phyloP scores from a whole-genome alignment of 2,888 invertebrate species.

The Drosophila neonasuta region DNA sequence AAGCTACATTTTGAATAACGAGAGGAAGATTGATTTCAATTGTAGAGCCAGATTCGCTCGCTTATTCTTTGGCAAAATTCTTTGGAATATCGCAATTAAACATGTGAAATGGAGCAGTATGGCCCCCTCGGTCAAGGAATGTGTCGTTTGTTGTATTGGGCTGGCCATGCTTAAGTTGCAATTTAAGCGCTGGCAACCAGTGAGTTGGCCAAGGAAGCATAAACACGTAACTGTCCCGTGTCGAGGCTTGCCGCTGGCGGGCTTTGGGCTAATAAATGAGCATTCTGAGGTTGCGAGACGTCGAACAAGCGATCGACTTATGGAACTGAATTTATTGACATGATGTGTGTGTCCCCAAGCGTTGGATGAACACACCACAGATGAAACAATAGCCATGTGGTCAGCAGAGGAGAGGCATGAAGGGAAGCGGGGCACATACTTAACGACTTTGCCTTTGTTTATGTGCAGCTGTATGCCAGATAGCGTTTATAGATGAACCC shows the following conservation, averaged over 20 bases:
- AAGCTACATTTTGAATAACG: too few relatives aligned
- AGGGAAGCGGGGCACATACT: constrained; percentile 46
- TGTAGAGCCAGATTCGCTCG: too few relatives aligned
- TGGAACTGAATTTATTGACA: constrained; percentile 63
- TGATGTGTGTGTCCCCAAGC: constrained; percentile 55
- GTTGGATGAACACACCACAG: constrained; percentile 54
- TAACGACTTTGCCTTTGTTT: constrained; percentile 67
- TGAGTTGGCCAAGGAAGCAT: constrained; percentile 15
- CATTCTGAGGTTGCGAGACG: constrained; percentile 46
- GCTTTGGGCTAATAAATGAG: constrained; percentile 59
- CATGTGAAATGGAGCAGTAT: not conserved
- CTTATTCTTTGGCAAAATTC: too few relatives aligned
- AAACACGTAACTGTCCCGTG: constrained; percentile 11
- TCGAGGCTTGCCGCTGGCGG: constrained; percentile 3
- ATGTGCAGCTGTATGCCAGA: constrained; percentile 60
- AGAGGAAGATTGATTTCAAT: too few relatives aligned
- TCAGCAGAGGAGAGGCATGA: not conserved
- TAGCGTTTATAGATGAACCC: constrained; percentile 63
- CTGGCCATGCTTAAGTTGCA: constrained; percentile 25
- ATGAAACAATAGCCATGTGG: constrained; percentile 60
- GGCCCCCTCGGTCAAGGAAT: not conserved
- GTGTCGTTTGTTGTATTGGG: constrained; percentile 10
- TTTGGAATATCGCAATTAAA: not conserved
- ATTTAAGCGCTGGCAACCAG: constrained; percentile 4
- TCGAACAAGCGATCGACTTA: constrained; percentile 66